phyloP scores from a whole-genome alignment of 2,888 invertebrate genomes.

The Platycheirus albimanus region DNA sequence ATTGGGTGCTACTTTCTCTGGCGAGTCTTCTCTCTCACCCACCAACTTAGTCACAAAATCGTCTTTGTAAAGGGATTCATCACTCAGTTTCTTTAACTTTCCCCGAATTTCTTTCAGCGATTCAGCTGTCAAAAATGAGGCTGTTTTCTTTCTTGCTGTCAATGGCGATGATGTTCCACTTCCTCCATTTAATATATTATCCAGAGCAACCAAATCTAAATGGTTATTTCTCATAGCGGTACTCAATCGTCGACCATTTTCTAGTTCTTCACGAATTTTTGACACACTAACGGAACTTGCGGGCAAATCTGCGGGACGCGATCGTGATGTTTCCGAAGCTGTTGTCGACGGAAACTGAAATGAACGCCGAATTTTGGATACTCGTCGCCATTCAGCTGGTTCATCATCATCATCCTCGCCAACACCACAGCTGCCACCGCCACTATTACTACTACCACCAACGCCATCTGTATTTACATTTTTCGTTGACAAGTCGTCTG shows the following conservation, averaged over 20 bases:
- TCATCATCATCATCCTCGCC: constrained; percentile 80
- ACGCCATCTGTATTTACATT: constrained; percentile 75
- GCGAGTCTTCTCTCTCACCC: constrained; percentile 60
- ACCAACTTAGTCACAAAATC: constrained; percentile 79
- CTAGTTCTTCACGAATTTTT: constrained; percentile 84
- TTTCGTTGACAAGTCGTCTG: constrained; percentile 84
- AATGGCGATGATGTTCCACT: constrained; percentile 70
- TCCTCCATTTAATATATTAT: constrained; percentile 82
- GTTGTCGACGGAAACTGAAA: constrained; percentile 86
- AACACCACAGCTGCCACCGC: constrained; percentile 82
- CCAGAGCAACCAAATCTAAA: constrained; percentile 84
- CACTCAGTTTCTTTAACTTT: constrained; percentile 84
- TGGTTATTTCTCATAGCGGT: constrained; percentile 84
- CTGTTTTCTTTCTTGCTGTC: constrained; percentile 76
- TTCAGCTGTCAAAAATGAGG: constrained; percentile 85
- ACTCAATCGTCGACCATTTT: constrained; percentile 84
- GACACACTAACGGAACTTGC: constrained; percentile 84
- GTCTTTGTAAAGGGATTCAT: constrained; percentile 83
- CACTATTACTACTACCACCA: constrained; percentile 41
- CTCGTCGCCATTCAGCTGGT: constrained; percentile 86
- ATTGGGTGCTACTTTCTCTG: constrained; percentile 40
- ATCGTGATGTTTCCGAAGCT: constrained; percentile 75
- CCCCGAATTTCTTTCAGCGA: constrained; percentile 85
- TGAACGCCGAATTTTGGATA: constrained; percentile 86
- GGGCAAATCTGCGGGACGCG: constrained; percentile 81